phyloP scores from a whole-genome alignment of 2,113 vertebrate genomes.

The Mola mola region DNA sequence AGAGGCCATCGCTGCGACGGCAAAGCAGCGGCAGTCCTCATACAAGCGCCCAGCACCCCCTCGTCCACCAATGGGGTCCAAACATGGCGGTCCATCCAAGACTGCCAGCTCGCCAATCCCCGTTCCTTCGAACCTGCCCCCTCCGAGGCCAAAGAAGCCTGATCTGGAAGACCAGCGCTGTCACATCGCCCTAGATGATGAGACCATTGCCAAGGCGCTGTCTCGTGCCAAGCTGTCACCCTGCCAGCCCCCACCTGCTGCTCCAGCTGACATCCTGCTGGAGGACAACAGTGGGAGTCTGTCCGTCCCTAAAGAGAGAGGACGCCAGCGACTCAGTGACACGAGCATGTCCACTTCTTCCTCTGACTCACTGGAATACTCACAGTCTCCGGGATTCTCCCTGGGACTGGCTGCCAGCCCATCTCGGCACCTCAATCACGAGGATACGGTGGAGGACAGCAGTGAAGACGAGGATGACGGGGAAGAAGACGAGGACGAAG shows the following conservation, averaged over 20 bases:
- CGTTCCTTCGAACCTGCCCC: conserved; percentile 79
- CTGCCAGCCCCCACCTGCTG: conserved; percentile 31
- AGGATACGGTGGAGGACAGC: conserved; percentile 81
- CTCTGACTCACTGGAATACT: conserved; percentile 90
- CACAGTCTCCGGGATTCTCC: conserved; percentile 85
- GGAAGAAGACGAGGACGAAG: conserved; percentile 89
- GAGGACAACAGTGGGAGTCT: conserved; percentile 11
- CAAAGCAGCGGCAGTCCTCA: conserved; percentile 43
- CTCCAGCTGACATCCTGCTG: conserved; percentile 26
- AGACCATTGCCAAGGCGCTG: conserved; percentile 76
- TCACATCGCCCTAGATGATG: conserved; percentile 79
- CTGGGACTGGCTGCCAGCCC: conserved; percentile 79
- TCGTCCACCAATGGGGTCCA: conserved; percentile 61
- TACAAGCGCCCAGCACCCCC: conserved; percentile 42
- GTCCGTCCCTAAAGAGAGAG: conserved; percentile 60
- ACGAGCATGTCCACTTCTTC: conserved; percentile 96
- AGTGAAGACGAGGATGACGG: conserved; percentile 88
- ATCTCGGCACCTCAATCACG: conserved; percentile 73
- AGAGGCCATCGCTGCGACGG: conserved; percentile 62
- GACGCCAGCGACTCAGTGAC: conserved; percentile 89
- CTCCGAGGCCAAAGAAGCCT: conserved; percentile 82
- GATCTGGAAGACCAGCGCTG: conserved; percentile 81
- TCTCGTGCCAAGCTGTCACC: conserved; percentile 76
- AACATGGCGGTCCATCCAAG: conserved; percentile 65
- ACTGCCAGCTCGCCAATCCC: conserved; percentile 80